A percentile compares a stretch with the other conserved stretches of the same genome.
These are phyloP conservation scores for Caracal caracal DNA, from an alignment of 2,113 vertebrate species.

Conservation along the genomic window DNA sequence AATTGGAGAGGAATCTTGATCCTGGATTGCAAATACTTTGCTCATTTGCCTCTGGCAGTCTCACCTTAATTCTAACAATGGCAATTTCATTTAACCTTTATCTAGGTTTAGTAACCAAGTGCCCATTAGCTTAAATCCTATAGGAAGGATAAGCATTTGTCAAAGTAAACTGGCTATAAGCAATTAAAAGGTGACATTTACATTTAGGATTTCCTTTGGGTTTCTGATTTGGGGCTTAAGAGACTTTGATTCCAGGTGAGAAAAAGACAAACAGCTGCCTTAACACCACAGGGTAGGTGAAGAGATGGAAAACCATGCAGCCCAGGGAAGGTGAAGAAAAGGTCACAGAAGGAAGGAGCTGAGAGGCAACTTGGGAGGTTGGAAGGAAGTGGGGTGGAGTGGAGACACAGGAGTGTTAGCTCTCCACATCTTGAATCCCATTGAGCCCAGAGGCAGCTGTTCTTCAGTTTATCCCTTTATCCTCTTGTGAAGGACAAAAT, in stretches of 20 bases:
- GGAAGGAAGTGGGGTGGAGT: not conserved
- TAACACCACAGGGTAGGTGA: not conserved
- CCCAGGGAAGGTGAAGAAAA: not conserved
- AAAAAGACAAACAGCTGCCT: not conserved
- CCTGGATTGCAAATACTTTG: not conserved
- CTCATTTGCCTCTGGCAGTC: not conserved
- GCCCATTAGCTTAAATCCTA: not conserved
- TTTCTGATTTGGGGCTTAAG: conserved; percentile 20
- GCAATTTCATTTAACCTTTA: not conserved
- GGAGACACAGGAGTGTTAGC: not conserved
- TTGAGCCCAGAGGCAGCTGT: not conserved
- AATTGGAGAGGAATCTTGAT: not conserved
- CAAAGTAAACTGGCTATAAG: not conserved
- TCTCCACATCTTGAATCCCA: not conserved
- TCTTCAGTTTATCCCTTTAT: not conserved
- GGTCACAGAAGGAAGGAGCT: not conserved
- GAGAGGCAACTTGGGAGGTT: not conserved
- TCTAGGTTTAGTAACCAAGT: not conserved
- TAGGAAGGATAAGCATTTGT: not conserved
- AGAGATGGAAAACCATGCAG: not conserved
- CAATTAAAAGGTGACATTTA: conserved; percentile 33
- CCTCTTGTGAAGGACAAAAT: not conserved
- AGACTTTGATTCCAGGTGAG: not conserved
- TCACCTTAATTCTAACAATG: conserved; percentile 6
- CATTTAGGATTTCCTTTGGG: conserved; percentile 38